Percentiles rank a stretch among this genome's conserved stretches.
phyloP scores from a whole-genome alignment of 2,113 vertebrate species.

The Cygnus buccinator region DNA sequence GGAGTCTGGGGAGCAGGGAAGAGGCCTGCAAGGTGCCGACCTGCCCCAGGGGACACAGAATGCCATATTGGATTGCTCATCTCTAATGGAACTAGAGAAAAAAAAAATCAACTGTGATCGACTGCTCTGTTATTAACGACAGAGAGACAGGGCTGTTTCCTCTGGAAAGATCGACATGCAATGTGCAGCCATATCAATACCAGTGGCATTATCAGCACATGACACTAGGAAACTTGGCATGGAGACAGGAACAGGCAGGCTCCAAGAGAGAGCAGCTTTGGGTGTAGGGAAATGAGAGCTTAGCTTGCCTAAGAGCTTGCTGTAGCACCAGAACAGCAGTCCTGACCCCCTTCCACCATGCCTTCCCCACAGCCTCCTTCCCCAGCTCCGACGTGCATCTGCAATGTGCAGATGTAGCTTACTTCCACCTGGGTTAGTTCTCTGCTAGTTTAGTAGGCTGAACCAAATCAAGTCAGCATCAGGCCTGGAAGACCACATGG shows the following conservation, averaged over 20 bases:
- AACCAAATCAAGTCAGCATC: background rate
- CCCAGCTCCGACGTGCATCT: background rate
- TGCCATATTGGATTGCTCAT: background rate
- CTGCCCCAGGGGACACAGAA: constrained; percentile 4
- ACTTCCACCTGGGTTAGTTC: background rate
- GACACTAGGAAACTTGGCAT: constrained; percentile 43
- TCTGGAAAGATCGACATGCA: constrained; percentile 7
- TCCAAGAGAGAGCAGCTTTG: background rate
- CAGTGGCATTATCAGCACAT: background rate
- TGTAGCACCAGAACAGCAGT: background rate
- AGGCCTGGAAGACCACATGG: background rate
- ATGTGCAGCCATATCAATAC: background rate
- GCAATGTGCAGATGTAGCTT: background rate
- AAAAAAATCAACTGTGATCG: background rate
- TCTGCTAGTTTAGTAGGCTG: background rate
- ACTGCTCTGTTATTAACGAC: constrained; percentile 33
- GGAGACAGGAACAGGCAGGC: background rate
- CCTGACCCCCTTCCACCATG: background rate
- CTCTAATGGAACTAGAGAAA: constrained; percentile 25
- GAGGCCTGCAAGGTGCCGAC: background rate
- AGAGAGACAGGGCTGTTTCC: background rate
- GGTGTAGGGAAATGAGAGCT: background rate
- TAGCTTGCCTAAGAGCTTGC: background rate
- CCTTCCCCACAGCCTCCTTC: background rate
- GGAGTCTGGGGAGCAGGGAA: background rate